phyloP scores from a whole-genome alignment of 1,140 invertebrate genomes.

The Zaprionus nigranus region DNA sequence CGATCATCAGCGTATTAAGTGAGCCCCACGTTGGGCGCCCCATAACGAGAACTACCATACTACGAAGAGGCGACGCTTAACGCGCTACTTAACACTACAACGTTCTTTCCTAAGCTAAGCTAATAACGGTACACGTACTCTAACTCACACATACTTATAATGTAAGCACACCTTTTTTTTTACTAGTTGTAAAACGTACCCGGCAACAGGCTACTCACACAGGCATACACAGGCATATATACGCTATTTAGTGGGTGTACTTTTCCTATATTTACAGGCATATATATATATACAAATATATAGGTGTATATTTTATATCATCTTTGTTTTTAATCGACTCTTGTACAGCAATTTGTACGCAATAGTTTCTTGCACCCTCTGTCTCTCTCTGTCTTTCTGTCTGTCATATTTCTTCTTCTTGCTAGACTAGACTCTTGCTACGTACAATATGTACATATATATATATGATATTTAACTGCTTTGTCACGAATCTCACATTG shows the following conservation, averaged over 20 bases:
- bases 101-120: constrained; percentile 67
- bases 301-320: constrained; percentile 12
- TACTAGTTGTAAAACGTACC: constrained; percentile 65
- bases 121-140: constrained; percentile 54
- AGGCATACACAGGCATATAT: not conserved
- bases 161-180: constrained; percentile 61
- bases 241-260: constrained; percentile 12
- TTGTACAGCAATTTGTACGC: constrained; percentile 29
- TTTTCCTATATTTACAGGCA: constrained; percentile 23
- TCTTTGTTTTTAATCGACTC: not conserved
- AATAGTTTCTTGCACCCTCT: constrained; percentile 15
- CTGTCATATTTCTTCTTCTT: not conserved
- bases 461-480: constrained; percentile 38
- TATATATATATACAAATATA: constrained; percentile 4
- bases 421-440: not conserved
- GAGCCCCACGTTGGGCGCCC: constrained; percentile 23
- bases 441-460: constrained; percentile 2
- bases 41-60: not conserved
- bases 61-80: constrained; percentile 11
- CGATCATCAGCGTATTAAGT: constrained; percentile 88
- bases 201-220: constrained; percentile 38
- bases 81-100: constrained; percentile 50
- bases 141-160: constrained; percentile 39
- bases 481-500: constrained; percentile 72
- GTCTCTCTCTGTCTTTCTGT: not conserved